Evolutionary conservation across 2,888 invertebrate genomes (phyloP).

Genomic region (Pimpla rufipes): DNA sequence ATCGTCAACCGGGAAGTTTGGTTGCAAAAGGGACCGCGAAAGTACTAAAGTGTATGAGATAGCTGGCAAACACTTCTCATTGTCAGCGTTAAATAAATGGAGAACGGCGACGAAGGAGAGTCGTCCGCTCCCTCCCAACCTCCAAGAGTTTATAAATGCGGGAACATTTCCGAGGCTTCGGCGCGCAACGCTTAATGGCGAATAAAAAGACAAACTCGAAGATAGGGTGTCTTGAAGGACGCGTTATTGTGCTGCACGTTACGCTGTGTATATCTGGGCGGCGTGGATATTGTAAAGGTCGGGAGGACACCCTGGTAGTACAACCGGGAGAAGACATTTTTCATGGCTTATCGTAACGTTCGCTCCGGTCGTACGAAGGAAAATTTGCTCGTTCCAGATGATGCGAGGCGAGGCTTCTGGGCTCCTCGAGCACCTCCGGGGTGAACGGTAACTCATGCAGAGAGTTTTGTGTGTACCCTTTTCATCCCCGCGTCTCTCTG

Average conservation of each 20-base stretch:
- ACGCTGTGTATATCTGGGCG: slow-evolving; percentile 5
- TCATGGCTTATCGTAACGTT: slow-evolving; percentile 78
- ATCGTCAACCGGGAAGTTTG: background rate
- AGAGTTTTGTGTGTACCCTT: slow-evolving; percentile 51
- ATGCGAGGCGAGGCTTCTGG: slow-evolving; percentile 66
- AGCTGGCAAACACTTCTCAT: slow-evolving; percentile 49
- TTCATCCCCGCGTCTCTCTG: slow-evolving; percentile 6
- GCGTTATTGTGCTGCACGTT: slow-evolving; percentile 14
- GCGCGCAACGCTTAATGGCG: slow-evolving; percentile 46
- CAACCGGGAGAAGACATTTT: slow-evolving; percentile 74
- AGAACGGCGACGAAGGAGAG: slow-evolving; percentile 45
- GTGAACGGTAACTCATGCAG: slow-evolving; percentile 74
- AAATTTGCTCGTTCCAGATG: slow-evolving; percentile 75
- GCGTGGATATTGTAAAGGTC: slow-evolving; percentile 39
- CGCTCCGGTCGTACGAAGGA: slow-evolving; percentile 65
- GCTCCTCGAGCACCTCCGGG: slow-evolving; percentile 69
- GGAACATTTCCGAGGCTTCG: slow-evolving; percentile 23
- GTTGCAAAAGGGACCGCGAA: background rate
- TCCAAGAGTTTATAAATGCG: slow-evolving; percentile 57
- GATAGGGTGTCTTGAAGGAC: slow-evolving; percentile 35
- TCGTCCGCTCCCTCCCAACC: too few species aligned
- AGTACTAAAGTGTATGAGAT: slow-evolving; percentile 29
- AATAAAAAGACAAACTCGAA: slow-evolving; percentile 54
- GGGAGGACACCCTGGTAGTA: slow-evolving; percentile 68
- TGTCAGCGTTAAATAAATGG: slow-evolving; percentile 58